Base-by-base conservation (phyloP, 2,888 invertebrate genomes). In the Sesamia inferens region DNA sequence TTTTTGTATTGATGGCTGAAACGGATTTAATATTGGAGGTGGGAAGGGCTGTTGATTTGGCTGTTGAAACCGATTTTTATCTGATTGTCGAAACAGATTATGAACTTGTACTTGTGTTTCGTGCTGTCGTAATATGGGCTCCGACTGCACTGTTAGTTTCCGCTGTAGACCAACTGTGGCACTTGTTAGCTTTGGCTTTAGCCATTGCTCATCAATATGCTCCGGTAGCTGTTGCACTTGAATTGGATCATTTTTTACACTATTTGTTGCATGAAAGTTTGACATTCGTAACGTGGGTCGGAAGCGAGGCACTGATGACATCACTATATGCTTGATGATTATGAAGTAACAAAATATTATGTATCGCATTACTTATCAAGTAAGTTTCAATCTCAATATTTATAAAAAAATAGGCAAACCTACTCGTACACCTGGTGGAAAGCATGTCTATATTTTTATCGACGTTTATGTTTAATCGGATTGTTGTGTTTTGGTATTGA, bases 401-500 rank as follows among this genome's bases (percentile, higher is more conserved):
- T 59, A 55, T 19, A 19, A 14, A 39, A 24, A 55, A 24, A 59
- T 24, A n/a, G 5, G 14, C 13, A 74, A 67, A 39, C 10, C 22
- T 24, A 22, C 31, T 31, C 31, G 3, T 31, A 31, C 22, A 31
- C 22, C 14, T 1, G 57, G 14, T 66, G 22, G 5, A 39, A 16
- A 54, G 16, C 39, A 31, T 48, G 22, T 54, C 39, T 16, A 22
- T n/a, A 58, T 44, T 16, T 57, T 67, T n/a, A 10, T 31, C 55
- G 14, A 64, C 0, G 19, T 31, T 54, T 16, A 13, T 51, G 42
- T 19, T 31, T 19, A 31, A 58, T 63, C 47, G 16, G 31, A 76
- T 55, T 73, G 76, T 76, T 79, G 7, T 79, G 76, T 61, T 79
- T 55, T 65, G 76, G 74, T 65, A 73, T 73, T 48, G 11, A 79